Conservation (phyloP, 2,888 invertebrate species). For the Melieria omissa region DNA sequence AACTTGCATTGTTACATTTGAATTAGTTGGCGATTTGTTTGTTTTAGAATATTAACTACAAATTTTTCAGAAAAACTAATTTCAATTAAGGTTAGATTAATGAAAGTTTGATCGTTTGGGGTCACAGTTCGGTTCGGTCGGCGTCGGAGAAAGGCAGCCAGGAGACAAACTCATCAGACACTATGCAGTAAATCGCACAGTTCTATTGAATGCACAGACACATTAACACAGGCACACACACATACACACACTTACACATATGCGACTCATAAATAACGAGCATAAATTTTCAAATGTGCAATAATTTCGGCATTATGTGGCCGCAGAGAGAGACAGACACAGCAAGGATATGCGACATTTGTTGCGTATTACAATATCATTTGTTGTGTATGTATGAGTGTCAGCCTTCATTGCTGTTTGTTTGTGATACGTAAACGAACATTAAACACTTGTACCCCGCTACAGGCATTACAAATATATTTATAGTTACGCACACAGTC, state of each 20-base stretch:
- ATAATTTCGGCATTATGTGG: constrained; percentile 51
- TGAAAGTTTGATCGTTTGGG: no score
- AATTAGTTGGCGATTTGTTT: no score
- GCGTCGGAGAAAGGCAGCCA: no score
- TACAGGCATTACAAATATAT: constrained; percentile 22
- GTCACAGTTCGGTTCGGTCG: no score
- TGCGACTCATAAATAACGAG: constrained; percentile 49
- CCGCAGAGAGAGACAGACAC: constrained; percentile 33
- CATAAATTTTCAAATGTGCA: constrained; percentile 54
- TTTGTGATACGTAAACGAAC: constrained; percentile 13
- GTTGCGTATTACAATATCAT: no score
- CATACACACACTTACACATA: constrained; percentile 32
- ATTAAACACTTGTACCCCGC: background rate
- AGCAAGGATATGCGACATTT: no score
- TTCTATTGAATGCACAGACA: background rate
- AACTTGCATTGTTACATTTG: no score
- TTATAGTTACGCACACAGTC: constrained; percentile 25
- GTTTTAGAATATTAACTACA: background rate
- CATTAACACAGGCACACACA: constrained; percentile 10
- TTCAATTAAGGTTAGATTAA: background rate
- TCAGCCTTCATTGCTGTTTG: background rate
- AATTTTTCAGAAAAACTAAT: background rate
- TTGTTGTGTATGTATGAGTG: constrained; percentile 22
- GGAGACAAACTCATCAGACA: no score
- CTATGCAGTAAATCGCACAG: no score